Base-by-base conservation (phyloP, 2,888 invertebrate genomes). In the Siphlonurus alternatus region DNA sequence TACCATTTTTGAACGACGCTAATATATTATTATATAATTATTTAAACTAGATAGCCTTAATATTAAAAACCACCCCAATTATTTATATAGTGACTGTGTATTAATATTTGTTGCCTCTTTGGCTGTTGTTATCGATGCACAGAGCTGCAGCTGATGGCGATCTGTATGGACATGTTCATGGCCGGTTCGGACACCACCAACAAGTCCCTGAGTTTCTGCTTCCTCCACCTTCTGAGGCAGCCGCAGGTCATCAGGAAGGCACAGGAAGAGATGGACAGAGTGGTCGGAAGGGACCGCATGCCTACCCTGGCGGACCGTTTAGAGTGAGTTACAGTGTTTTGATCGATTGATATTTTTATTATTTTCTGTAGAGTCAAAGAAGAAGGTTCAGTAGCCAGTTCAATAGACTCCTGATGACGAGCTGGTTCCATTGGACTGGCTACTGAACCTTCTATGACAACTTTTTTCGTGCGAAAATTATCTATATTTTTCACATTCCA, bases 141-240 rank as follows among this genome's bases (percentile, higher is more conserved):
- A 68, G 90, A 92, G 72, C 81, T 83, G 10, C 91, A 91, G 70
- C 74, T 92, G 63, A 74, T 91, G 64, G 88, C 90, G 0, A 83
- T 88, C 70, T 89, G 90, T 70, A 79, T 91, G 80, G 92, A 92
- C 70, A 82, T 92, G 80, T 92, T 92, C 71, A 84, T 91, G 80
- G 92, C 91, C 23, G 92, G 91, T 0, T 88, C 90, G 0, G 92
- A 92, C 75, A 92, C 92, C 0, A 90, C 91, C 0, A 86, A 84
- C 62, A 90, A 91, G 73, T 84, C 86, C 38, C 77, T 91, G 70
- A 84, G 86, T 25, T 90, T 90, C 71, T 83, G 85, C 65, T 88
- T 91, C 69, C 78, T 89, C 68, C 86, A 89, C 71, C 73, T 92
- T 69, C 80, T 89, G 2, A 76, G 86, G 22, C 81, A 86, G 69